A percentile compares a stretch with the other conserved stretches of the same genome.
Conservation (phyloP, 2,797 vertebrate genomes). For the Bradypodion pumilum region DNA sequence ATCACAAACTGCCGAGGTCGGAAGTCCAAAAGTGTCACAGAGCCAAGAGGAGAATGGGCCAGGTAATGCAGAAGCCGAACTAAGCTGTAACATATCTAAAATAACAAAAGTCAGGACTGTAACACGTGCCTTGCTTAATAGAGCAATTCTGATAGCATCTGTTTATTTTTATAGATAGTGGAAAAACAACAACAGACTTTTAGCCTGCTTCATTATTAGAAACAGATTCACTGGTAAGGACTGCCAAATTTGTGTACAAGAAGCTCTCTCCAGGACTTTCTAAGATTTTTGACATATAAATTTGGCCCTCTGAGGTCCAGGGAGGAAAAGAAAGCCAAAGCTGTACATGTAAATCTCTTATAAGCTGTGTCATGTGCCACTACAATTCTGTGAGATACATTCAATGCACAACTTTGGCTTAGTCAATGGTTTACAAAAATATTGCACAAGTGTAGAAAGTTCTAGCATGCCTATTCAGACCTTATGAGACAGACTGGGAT, state of each 20-base stretch:
- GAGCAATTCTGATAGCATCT: slow-evolving; percentile 4
- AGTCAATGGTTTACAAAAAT: neutral
- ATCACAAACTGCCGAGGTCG: slow-evolving; percentile 91
- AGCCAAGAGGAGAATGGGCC: slow-evolving; percentile 88
- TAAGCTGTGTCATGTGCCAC: neutral
- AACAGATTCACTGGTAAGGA: slow-evolving; percentile 1
- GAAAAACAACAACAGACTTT: slow-evolving; percentile 29
- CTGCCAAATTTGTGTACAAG: neutral
- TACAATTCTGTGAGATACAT: neutral
- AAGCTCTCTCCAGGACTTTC: neutral
- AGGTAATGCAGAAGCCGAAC: slow-evolving; percentile 86
- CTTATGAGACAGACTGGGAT: too few species aligned
- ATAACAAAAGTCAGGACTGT: slow-evolving; percentile 24
- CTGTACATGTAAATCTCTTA: neutral
- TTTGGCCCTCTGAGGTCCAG: neutral
- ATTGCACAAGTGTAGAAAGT: neutral
- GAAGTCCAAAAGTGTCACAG: slow-evolving; percentile 88
- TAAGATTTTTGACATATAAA: neutral
- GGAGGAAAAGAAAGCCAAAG: neutral
- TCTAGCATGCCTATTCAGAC: neutral
- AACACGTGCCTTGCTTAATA: neutral
- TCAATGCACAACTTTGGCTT: neutral
- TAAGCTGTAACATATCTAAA: slow-evolving; percentile 88
- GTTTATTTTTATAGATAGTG: slow-evolving; percentile 4
- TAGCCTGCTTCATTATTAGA: slow-evolving; percentile 12